A percentile compares a stretch with the other conserved stretches of the same genome.
These are phyloP conservation scores for Heloderma charlesbogerti DNA, from an alignment of 2,113 vertebrate genomes.

Conservation along the genomic window DNA sequence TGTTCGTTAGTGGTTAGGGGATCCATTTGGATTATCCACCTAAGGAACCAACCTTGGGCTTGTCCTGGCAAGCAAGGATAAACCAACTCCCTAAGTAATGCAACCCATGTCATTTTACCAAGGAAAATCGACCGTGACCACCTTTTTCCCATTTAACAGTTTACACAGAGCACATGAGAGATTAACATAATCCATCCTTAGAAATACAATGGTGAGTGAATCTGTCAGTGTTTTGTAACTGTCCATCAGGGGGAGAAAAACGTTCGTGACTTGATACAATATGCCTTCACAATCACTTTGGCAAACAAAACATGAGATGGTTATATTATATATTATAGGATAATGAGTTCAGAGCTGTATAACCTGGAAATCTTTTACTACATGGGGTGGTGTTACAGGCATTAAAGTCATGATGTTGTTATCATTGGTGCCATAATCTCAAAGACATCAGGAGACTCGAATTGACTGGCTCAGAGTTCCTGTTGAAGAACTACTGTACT, in stretches of 20 bases:
- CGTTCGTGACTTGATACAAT: conserved; percentile 55
- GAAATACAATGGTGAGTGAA: not conserved
- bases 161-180: not conserved
- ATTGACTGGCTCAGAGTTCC: conserved; percentile 31
- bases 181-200: conserved; percentile 43
- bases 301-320: conserved; percentile 64
- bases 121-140: not conserved
- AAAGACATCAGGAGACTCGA: conserved; percentile 32
- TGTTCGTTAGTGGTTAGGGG: not conserved
- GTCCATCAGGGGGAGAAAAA: conserved; percentile 66
- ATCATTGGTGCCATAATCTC: conserved; percentile 21
- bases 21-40: not conserved
- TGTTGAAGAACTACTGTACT: conserved; percentile 26
- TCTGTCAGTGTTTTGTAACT: conserved; percentile 66
- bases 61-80: not conserved
- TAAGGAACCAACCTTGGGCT: not conserved
- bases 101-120: not conserved
- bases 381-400: conserved; percentile 54
- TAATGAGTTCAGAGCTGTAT: conserved; percentile 81
- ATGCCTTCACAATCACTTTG: conserved; percentile 58
- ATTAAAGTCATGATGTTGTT: conserved; percentile 55
- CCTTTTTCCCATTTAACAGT: not conserved
- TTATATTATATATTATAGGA: conserved; percentile 58
- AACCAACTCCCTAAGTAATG: not conserved
- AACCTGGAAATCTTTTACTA: conserved; percentile 79